These are phyloP conservation scores for Poeciliopsis turneri DNA, from an alignment of 2,797 vertebrate genomes.

Conservation along the genomic window DNA sequence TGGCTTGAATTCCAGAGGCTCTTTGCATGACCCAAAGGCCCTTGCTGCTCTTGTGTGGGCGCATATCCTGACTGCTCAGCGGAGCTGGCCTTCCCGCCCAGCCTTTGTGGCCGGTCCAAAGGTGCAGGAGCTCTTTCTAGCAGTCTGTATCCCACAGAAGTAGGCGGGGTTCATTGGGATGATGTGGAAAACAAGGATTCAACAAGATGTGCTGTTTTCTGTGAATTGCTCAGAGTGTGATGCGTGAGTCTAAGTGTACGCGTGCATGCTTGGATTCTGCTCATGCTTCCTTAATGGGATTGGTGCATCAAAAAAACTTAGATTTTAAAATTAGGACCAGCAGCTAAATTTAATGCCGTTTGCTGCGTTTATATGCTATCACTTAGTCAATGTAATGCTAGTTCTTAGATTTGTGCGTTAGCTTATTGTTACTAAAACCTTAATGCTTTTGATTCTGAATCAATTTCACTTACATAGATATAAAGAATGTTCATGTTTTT, in stretches of 20 bases:
- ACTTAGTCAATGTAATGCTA: conserved; percentile 57
- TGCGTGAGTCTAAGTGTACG: conserved; percentile 55
- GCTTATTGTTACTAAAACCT: conserved; percentile 10
- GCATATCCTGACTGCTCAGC: conserved; percentile 30
- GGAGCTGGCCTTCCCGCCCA: conserved; percentile 19
- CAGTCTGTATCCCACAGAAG: conserved; percentile 46
- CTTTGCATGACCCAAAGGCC: conserved; percentile 57
- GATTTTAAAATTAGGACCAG: conserved; percentile 21
- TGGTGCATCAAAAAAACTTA: conserved; percentile 32
- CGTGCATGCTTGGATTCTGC: conserved; percentile 33
- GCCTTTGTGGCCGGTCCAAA: conserved; percentile 27
- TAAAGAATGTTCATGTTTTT: conserved; percentile 1
- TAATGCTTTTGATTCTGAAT: conserved; percentile 16
- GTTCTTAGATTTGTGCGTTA: conserved; percentile 15
- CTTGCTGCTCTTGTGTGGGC: conserved; percentile 56
- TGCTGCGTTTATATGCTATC: conserved; percentile 49
- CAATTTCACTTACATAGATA: conserved; percentile 16
- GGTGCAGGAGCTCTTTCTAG: conserved; percentile 11
- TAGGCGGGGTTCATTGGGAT: conserved; percentile 49
- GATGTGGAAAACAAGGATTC: conserved; percentile 66
- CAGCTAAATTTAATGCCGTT: conserved; percentile 31
- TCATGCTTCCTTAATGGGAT: conserved; percentile 28
- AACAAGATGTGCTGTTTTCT: conserved; percentile 73
- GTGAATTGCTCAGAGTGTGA: conserved; percentile 71
- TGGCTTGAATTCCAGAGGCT: conserved; percentile 57